Conservation (phyloP, 2,797 vertebrate species). For the Poeciliopsis turneri region DNA sequence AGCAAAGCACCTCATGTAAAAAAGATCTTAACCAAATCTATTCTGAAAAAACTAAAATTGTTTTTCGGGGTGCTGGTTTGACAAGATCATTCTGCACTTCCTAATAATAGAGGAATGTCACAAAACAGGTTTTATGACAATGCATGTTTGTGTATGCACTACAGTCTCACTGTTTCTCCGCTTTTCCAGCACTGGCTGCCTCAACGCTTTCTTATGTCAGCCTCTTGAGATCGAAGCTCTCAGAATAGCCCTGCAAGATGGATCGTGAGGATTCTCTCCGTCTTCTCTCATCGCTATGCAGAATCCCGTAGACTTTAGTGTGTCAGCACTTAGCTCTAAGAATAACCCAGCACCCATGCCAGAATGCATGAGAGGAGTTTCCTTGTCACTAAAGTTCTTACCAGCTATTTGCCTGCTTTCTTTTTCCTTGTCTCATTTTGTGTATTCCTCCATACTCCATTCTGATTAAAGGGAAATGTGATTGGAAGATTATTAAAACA, state of each 20-base stretch:
- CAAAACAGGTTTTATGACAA: neutral
- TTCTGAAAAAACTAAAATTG: slow-evolving; percentile 40
- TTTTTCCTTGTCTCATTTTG: neutral
- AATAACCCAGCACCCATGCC: slow-evolving; percentile 32
- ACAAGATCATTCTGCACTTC: slow-evolving; percentile 5
- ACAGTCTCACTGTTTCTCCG: neutral
- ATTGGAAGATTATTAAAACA: neutral
- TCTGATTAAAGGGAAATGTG: neutral
- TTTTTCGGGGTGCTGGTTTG: slow-evolving; percentile 21
- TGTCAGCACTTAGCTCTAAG: slow-evolving; percentile 55
- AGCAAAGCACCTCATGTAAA: slow-evolving; percentile 43
- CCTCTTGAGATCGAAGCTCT: slow-evolving; percentile 18
- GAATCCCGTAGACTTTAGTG: slow-evolving; percentile 35
- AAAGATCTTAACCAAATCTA: slow-evolving; percentile 57
- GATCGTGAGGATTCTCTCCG: slow-evolving; percentile 24
- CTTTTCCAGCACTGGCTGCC: slow-evolving; percentile 9
- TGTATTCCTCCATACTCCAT: neutral
- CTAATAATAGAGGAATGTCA: neutral
- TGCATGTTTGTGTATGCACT: neutral
- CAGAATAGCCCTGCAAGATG: slow-evolving; percentile 16
- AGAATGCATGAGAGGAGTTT: slow-evolving; percentile 49
- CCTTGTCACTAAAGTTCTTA: slow-evolving; percentile 10
- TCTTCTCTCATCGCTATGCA: slow-evolving; percentile 32
- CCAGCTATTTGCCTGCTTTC: slow-evolving; percentile 1
- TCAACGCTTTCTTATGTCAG: slow-evolving; percentile 12